Base-by-base conservation (phyloP, 2,797 vertebrate genomes). In the Sebastes taczanowskii region DNA sequence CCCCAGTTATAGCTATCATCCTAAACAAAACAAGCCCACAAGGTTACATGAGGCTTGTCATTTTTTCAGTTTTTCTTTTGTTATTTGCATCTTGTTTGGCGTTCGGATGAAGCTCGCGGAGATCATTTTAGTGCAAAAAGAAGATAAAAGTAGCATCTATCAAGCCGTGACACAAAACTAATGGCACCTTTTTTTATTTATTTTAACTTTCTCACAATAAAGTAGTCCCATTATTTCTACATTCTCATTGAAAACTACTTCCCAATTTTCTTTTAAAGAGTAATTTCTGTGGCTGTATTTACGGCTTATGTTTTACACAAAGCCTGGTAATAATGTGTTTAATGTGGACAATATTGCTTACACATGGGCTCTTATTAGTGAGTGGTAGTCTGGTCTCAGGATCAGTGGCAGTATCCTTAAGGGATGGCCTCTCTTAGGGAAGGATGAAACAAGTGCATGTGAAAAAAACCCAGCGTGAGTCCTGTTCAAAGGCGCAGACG, bases 401-500 rank as follows among this genome's bases (percentile, higher is more conserved):
- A 73, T 75, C 95, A 95, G 94, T 87, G 92, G 92, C 93, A 87
- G 88, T 70, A 95, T 94, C 96, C 97, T 96, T 92, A 90, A 93
- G 97, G 96, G 97, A 98, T 96, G 90, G 93, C 93, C 94, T 95
- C 96, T 96, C 96, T 88, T 92, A 88, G 89, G 91, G 80, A 90
- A 93, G 95, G 95, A 97, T 96, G 94, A 96, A 97, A 96, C 95
- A 96, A 97, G 95, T 78, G 94, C 93, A 95, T 96, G 95, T 95
- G 94, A 90, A 94, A 93, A 92, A 96, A 97, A 92, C 90, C 94
- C 95, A 95, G 96, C 94, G 91, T 97, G 97, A 98, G 96, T 96
- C 97, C 97, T 95, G 97, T 98, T 99, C 97, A 99, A 99, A 98
- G 97, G 94, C 96, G 94, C 95, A 96, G 96, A 96, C 95, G 95